These are phyloP conservation scores for Anolis carolinensis DNA, from an alignment of 2,113 vertebrate genomes.

Conservation along the genomic window DNA sequence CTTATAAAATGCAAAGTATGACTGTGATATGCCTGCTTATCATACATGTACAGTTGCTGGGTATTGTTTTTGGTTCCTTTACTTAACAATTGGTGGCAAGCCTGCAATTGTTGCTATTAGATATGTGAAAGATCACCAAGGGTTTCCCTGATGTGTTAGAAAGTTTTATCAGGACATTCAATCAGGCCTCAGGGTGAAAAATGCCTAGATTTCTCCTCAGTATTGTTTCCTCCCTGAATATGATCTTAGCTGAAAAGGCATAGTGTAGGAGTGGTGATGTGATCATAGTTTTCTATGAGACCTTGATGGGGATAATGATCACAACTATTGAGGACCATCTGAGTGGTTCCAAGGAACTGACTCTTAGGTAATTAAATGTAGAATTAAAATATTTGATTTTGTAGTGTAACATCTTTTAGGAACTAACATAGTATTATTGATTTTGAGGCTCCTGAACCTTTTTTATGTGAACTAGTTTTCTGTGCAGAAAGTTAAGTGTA, in stretches of 20 bases:
- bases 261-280: not conserved
- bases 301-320: not conserved
- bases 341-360: not conserved
- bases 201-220: not conserved
- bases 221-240: not conserved
- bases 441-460: not conserved
- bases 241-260: too few relatives aligned
- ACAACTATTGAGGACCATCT: not conserved
- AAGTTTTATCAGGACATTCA: not conserved
- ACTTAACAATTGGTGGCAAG: not conserved
- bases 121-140: not conserved
- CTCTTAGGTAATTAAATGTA: not conserved
- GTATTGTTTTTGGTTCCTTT: not conserved
- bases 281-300: not conserved
- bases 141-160: not conserved
- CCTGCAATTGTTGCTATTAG: not conserved
- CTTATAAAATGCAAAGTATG: too few relatives aligned
- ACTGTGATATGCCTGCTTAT: too few relatives aligned
- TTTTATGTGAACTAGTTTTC: not conserved
- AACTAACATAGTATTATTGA: too few relatives aligned
- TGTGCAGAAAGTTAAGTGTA: not conserved
- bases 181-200: not conserved
- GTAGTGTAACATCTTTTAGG: not conserved
- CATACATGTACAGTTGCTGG: too few relatives aligned
- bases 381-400: not conserved